Evolutionary conservation across 2,888 invertebrate genomes (phyloP).

Genomic region (Beris chalybata): DNA sequence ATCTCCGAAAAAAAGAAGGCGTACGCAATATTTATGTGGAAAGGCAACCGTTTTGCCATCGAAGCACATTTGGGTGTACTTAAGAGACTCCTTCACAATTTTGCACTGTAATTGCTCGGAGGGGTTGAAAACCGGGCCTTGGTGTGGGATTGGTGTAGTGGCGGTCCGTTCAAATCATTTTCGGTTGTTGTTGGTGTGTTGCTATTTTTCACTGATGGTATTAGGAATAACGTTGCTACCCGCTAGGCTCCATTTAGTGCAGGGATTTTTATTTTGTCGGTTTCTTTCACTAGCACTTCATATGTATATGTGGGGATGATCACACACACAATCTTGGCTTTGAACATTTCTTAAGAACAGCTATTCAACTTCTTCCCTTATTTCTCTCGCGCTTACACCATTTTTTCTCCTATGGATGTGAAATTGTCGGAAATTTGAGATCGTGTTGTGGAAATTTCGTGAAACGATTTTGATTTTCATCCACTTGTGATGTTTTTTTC

Average conservation of each 20-base stretch:
- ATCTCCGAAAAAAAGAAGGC: slow-evolving; percentile 18
- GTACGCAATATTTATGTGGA: slow-evolving; percentile 8
- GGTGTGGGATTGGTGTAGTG: too few relatives aligned
- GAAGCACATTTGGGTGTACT: slow-evolving; percentile 10
- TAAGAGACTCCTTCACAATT: slow-evolving; percentile 9
- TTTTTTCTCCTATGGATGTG: slow-evolving; percentile 44
- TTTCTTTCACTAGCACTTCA: too few relatives aligned
- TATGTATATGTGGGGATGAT: too few relatives aligned
- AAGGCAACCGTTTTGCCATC: background rate
- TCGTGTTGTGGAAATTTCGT: slow-evolving; percentile 41
- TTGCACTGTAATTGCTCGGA: slow-evolving; percentile 1
- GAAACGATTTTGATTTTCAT: slow-evolving; percentile 41
- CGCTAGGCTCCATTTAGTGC: too few relatives aligned
- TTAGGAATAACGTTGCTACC: too few relatives aligned
- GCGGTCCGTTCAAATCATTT: too few relatives aligned
- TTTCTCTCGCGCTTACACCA: slow-evolving; percentile 40
- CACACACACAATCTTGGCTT: too few relatives aligned
- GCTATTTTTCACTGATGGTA: too few relatives aligned
- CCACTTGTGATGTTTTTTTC: slow-evolving; percentile 35
- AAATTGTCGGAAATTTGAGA: slow-evolving; percentile 41
- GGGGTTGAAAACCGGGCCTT: background rate
- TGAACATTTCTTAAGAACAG: too few relatives aligned
- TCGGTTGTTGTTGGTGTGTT: too few relatives aligned
- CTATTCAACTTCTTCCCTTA: background rate
- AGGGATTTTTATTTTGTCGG: too few relatives aligned